phyloP scores from a whole-genome alignment of 1,140 invertebrate species.

The Aphaenogaster floridana region DNA sequence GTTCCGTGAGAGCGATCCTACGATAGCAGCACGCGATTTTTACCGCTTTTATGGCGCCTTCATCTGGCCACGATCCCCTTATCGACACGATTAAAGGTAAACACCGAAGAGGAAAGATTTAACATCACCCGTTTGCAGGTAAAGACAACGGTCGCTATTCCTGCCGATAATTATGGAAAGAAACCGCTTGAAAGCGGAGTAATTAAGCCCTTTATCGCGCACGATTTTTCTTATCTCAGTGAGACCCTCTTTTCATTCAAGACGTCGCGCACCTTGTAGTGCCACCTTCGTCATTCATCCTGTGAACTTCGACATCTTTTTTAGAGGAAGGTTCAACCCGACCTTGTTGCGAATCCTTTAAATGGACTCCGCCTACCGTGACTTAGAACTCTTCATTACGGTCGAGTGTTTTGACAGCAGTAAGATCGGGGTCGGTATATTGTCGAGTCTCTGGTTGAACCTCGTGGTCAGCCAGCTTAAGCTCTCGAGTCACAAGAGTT shows the following conservation, averaged over 20 bases:
- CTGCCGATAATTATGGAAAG: neutral
- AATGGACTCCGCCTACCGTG: neutral
- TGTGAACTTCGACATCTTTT: neutral
- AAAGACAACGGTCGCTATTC: conserved; percentile 4
- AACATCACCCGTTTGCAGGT: neutral
- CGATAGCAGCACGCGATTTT: conserved; percentile 77
- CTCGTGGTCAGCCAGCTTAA: neutral
- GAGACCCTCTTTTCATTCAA: neutral
- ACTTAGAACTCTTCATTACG: neutral
- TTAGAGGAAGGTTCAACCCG: neutral
- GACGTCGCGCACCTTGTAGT: neutral
- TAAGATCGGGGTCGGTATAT: neutral
- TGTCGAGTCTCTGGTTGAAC: neutral
- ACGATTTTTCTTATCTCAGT: neutral
- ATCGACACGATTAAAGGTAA: conserved; percentile 15
- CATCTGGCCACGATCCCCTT: conserved; percentile 66
- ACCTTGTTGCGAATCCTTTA: neutral
- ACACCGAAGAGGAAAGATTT: neutral
- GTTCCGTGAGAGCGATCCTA: conserved; percentile 31
- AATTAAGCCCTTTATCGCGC: neutral
- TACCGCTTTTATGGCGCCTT: conserved; percentile 70
- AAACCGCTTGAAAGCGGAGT: neutral
- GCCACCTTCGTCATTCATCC: neutral
- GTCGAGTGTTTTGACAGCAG: conserved; percentile 2
- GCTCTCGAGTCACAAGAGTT: neutral